Evolutionary conservation across 2,888 invertebrate genomes (phyloP).

Genomic region (Nomada fucata): DNA sequence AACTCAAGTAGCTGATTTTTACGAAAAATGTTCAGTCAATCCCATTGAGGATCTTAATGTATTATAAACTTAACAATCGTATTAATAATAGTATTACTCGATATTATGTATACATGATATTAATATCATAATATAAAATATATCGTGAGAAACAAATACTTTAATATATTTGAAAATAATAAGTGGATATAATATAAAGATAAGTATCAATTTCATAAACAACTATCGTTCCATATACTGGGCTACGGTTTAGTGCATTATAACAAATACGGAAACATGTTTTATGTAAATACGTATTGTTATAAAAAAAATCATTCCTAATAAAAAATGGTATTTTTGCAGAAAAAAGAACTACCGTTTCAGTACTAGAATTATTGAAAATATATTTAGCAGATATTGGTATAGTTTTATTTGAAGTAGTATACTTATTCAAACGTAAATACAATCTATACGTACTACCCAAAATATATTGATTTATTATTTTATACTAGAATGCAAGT

Average conservation of each 20-base stretch:
- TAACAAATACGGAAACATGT: conserved; percentile 15
- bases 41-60: conserved; percentile 46
- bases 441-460: conserved; percentile 60
- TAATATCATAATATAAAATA: conserved; percentile 37
- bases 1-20: conserved; percentile 48
- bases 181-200: conserved; percentile 44
- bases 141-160: conserved; percentile 33
- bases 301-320: conserved; percentile 1
- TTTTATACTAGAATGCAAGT: conserved; percentile 52
- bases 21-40: conserved; percentile 38
- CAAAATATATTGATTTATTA: conserved; percentile 62
- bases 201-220: conserved; percentile 35
- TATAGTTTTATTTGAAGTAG: conserved; percentile 65
- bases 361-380: conserved; percentile 52
- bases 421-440: conserved; percentile 63
- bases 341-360: conserved; percentile 33
- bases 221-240: conserved; percentile 35
- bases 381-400: conserved; percentile 52
- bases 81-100: conserved; percentile 38
- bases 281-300: conserved; percentile 16
- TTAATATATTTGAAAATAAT: conserved; percentile 44
- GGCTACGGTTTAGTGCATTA: conserved; percentile 23
- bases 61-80: conserved; percentile 44
- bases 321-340: conserved; percentile 22
- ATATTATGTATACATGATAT: conserved; percentile 22